These are phyloP conservation scores for Deroplatys truncata DNA, from an alignment of 2,888 invertebrate genomes.

Conservation along the genomic window DNA sequence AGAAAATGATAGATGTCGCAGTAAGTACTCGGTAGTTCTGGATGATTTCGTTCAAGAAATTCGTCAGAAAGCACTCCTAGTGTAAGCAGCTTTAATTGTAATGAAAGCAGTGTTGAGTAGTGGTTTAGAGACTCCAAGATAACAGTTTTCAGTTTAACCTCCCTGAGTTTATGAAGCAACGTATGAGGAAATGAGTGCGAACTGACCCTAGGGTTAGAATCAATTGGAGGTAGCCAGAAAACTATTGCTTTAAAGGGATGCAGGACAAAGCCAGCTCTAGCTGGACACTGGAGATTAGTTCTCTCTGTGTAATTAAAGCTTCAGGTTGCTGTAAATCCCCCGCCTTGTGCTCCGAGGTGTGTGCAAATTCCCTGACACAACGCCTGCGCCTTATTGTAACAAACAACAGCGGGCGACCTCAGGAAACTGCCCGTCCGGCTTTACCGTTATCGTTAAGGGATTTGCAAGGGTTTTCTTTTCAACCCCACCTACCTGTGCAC, in stretches of 20 bases:
- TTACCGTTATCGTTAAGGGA: conserved; percentile 21
- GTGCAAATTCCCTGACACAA: not conserved
- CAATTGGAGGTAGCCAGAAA: not conserved
- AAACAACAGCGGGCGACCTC: not conserved
- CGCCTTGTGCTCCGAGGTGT: not conserved
- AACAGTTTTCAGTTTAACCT: too few relatives aligned
- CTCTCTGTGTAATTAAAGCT: not conserved
- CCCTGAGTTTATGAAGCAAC: not conserved
- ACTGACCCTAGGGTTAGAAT: not conserved
- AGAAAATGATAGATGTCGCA: too few relatives aligned
- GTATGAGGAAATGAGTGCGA: not conserved
- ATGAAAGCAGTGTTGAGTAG: too few relatives aligned
- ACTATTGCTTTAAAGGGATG: not conserved
- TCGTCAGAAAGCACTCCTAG: too few relatives aligned
- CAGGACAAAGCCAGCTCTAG: not conserved
- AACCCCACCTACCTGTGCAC: not conserved
- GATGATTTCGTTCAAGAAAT: too few relatives aligned
- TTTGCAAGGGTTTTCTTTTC: conserved; percentile 12
- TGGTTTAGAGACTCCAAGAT: too few relatives aligned
- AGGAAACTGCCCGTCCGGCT: conserved; percentile 14
- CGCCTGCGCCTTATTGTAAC: conserved; percentile 18
- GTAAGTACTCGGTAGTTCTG: too few relatives aligned
- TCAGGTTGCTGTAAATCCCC: conserved; percentile 16
- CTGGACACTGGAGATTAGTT: not conserved
- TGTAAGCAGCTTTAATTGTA: too few relatives aligned